Evolutionary conservation across 1,140 invertebrate species (phyloP).

Genomic region (Nebria ingens): DNA sequence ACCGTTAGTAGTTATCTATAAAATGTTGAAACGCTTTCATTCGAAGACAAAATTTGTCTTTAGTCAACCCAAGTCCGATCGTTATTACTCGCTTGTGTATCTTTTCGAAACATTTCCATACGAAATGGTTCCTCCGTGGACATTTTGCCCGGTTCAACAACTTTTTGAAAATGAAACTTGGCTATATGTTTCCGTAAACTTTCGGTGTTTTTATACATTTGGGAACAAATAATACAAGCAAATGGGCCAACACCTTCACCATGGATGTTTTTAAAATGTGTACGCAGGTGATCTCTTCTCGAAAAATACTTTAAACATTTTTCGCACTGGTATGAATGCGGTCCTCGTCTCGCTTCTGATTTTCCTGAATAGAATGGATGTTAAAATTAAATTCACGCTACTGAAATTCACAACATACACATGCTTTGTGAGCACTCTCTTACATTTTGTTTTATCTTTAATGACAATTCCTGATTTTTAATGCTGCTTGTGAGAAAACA

Average conservation of each 20-base stretch:
- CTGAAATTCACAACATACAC: background rate
- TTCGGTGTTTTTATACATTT: constrained; percentile 34
- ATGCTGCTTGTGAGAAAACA: background rate
- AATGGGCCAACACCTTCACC: constrained; percentile 36
- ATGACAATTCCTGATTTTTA: background rate
- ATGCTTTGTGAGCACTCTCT: constrained; percentile 1
- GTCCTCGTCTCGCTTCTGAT: constrained; percentile 15
- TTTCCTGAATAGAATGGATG: constrained; percentile 14
- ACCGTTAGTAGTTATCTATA: too few relatives aligned
- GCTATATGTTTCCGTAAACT: constrained; percentile 35
- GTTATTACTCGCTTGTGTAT: too few relatives aligned
- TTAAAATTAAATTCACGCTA: background rate
- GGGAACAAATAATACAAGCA: constrained; percentile 30
- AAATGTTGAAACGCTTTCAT: too few relatives aligned
- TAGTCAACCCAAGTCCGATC: too few relatives aligned
- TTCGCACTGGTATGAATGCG: constrained; percentile 27
- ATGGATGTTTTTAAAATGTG: constrained; percentile 36
- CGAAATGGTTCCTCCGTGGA: too few relatives aligned
- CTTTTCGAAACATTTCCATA: too few relatives aligned
- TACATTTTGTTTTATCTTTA: background rate
- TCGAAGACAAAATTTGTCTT: too few relatives aligned
- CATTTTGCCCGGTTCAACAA: too few relatives aligned
- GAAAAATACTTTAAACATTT: constrained; percentile 33
- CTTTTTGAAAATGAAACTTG: constrained; percentile 30
- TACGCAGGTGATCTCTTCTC: constrained; percentile 32